Base-by-base conservation (phyloP, 2,113 vertebrate genomes). In the Callocephalon fimbriatum region DNA sequence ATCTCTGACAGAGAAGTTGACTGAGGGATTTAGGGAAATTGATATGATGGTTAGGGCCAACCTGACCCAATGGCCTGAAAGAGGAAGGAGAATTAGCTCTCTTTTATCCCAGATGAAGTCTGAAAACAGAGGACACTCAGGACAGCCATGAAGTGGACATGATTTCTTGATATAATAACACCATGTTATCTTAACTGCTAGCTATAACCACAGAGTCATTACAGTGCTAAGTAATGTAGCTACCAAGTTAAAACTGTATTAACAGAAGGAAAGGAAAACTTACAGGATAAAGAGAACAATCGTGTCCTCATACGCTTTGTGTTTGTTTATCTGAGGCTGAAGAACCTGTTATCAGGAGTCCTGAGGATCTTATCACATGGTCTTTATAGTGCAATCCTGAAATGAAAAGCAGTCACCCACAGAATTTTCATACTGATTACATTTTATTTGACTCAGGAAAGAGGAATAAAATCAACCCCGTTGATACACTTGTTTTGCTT, bases 21-120 rank as follows among this genome's bases (percentile, higher is more conserved):
- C 80, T 78, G 83, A 94, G 45, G 58, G n/a, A 61, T 93, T 93
- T 83, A 81, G 88, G 86, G 68, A 85, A 88, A 91, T 73, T 92
- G 29, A 42, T 84, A 65, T 22, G 44, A 72, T 76, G 47, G 73
- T 86, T 45, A 74, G 32, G 65, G 20, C 45, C 77, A 89, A 18
- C 23, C 35, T 58, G 66, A 78, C 56, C 71, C 75, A 94, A 15
- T 38, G 76, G 70, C 74, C 86, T 82, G 53, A 66, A 86, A 87
- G 48, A 72, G 51, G 65, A 84, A 81, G 72, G 76, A 87, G 77
- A 96, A 92, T 93, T 82, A 94, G 37, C 17, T 71, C 61, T 44
- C 27, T 78, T 58, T 93, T 84, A 76, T 58, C 74, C 61, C 37
- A 87, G 48, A 59, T 50, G 65, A 87, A 87, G 40, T 82, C 86